Evolutionary conservation across 2,888 invertebrate species (phyloP), one percentile per base, ranked within the genome.

Genomic region (Zhuqinia jingwanae): DNA sequence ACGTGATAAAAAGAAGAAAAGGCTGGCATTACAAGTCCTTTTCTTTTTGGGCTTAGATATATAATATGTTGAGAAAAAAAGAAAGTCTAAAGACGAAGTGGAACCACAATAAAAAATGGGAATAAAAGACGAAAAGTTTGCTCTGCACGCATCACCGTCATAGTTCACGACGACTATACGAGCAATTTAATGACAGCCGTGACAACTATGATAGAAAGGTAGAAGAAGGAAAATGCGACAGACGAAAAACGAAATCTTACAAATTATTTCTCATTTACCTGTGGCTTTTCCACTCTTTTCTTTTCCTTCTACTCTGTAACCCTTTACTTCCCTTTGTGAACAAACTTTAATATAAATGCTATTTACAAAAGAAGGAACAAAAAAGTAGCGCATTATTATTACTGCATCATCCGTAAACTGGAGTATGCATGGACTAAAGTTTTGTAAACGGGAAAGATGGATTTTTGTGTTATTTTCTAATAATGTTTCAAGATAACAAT

Each of bases 181-280:
- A 53, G 25, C 45, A 78, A 70, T 70, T 45, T 50, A 70, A 70
- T 70, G 70, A 70, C 70, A 70, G 70, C 47, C 25, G 15, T 70
- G 70, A 70, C 70, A 70, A 47, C 47, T 47, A 20, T 50, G 68
- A 20, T 42, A n/a, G 42, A 70, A 11, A 70, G 70, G 45, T 2
- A 47, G n/a, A 70, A 70, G 30, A 50, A 47, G 25, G 68, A 45
- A 68, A 68, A 68, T 68, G 42, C 36, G 45, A 47, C 47, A 70
- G 47, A 15, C 22, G 47, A 36, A 68, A 68, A 20, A 68, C 68
- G 42, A 68, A 70, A 70, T 47, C 68, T 70, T 47, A 70, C 70
- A 70, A 70, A 70, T 70, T 47, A 70, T 65, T 45, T 45, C 70
- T 42, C 58, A 68, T 81, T 81, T 81, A 81, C 81, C 81, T 81